Evolutionary conservation across 2,113 vertebrate species (phyloP).

Genomic region (Excalfactoria chinensis): DNA sequence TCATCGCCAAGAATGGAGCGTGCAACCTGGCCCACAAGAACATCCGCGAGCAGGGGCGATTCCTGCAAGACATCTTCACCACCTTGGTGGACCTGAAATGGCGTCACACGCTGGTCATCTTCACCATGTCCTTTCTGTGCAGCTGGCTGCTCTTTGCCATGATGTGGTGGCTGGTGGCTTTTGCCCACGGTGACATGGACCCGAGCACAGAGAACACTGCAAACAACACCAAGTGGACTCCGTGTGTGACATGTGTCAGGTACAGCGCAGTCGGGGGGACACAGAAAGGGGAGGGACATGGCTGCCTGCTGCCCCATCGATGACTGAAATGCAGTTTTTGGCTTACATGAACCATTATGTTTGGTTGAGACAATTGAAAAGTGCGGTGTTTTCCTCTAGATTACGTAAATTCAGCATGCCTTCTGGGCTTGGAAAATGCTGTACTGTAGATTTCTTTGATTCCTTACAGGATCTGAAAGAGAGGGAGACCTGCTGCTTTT

Average conservation of each 20-base stretch:
- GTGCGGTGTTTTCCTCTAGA: constrained; percentile 57
- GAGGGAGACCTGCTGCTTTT: constrained; percentile 72
- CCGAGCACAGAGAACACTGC: constrained; percentile 67
- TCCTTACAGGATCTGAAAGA: constrained; percentile 72
- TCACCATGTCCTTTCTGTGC: constrained; percentile 97
- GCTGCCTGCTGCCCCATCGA: background rate
- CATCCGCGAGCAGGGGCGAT: constrained; percentile 96
- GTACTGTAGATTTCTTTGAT: constrained; percentile 72
- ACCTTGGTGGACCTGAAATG: constrained; percentile 98
- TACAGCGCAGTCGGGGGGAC: constrained; percentile 56
- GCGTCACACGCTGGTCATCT: constrained; percentile 98
- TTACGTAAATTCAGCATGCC: background rate
- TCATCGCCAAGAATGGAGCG: constrained; percentile 97
- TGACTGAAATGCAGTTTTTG: constrained; percentile 16
- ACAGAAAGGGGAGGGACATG: background rate
- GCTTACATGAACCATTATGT: background rate
- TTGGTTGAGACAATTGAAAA: constrained; percentile 53
- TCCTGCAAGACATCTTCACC: constrained; percentile 98
- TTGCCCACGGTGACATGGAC: constrained; percentile 93
- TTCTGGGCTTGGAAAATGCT: constrained; percentile 49
- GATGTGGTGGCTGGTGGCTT: constrained; percentile 98
- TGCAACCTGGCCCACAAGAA: constrained; percentile 99
- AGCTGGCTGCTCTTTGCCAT: constrained; percentile 98
- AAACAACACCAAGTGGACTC: constrained; percentile 68
- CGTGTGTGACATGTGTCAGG: constrained; percentile 92